These are phyloP conservation scores for Octomys mimax DNA, from an alignment of 2,797 vertebrate genomes.

Conservation along the genomic window DNA sequence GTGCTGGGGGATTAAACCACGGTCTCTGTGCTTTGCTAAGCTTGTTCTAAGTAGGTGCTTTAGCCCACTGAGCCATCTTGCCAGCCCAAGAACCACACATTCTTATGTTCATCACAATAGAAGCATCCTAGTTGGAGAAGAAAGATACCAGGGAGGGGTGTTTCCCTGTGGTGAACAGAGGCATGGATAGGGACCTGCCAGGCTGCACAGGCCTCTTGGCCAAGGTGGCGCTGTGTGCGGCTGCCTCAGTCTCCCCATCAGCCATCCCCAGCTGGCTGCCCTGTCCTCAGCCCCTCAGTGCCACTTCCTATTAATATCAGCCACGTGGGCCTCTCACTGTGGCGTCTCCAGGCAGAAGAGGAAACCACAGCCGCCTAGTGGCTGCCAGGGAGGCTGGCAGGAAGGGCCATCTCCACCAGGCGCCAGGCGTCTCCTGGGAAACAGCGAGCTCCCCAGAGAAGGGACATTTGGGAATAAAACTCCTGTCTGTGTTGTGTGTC, in stretches of 20 bases:
- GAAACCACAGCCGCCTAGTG: slow-evolving; percentile 81
- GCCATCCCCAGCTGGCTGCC: neutral
- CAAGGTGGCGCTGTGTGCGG: neutral
- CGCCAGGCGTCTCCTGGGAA: slow-evolving; percentile 72
- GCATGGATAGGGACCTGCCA: neutral
- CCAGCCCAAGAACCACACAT: neutral
- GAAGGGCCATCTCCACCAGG: slow-evolving; percentile 67
- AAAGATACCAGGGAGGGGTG: neutral
- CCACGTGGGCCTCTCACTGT: slow-evolving; percentile 44
- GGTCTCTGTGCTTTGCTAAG: too few species aligned
- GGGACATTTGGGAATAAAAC: slow-evolving; percentile 72
- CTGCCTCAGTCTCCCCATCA: slow-evolving; percentile 55
- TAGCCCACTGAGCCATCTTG: too few species aligned
- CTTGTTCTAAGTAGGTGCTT: too few species aligned
- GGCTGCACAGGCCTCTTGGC: neutral
- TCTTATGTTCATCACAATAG: slow-evolving; percentile 63
- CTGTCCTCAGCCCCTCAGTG: neutral
- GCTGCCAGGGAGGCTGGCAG: slow-evolving; percentile 76
- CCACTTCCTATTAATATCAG: slow-evolving; percentile 65
- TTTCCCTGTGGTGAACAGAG: slow-evolving; percentile 5
- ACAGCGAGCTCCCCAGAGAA: slow-evolving; percentile 61
- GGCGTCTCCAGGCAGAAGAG: slow-evolving; percentile 77
- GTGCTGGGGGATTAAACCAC: too few species aligned
- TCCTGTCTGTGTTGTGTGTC: slow-evolving; percentile 16
- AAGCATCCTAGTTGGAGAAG: neutral